A percentile compares a stretch with the other conserved stretches of the same genome.
Evolutionary conservation across 2,113 vertebrate genomes (phyloP).

Genomic region (human (Homo sapiens)): DNA sequence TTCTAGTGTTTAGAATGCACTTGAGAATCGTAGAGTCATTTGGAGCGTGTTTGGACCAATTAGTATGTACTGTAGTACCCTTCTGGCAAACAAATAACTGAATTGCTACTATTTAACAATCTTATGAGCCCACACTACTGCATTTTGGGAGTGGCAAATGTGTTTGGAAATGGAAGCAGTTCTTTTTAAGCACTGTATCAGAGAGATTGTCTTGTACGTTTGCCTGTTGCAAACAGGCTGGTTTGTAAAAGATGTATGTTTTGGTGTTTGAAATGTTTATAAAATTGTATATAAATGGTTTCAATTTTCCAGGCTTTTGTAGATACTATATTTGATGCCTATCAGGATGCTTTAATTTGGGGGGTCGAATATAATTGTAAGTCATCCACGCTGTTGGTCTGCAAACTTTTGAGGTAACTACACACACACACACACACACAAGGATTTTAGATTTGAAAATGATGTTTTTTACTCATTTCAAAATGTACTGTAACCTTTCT

Average conservation of each 20-base stretch:
- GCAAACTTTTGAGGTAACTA: conserved; percentile 76
- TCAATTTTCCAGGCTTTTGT: conserved; percentile 91
- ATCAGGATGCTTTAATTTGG: conserved; percentile 85
- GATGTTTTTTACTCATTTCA: conserved; percentile 78
- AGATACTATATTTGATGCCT: conserved; percentile 90
- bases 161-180: conserved; percentile 81
- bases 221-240: conserved; percentile 87
- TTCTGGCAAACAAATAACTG: conserved; percentile 78
- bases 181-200: conserved; percentile 87
- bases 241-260: conserved; percentile 93
- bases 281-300: conserved; percentile 95
- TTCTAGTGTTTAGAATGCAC: conserved; percentile 82
- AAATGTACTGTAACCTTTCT: conserved; percentile 80
- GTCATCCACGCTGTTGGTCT: conserved; percentile 73
- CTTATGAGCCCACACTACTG: conserved; percentile 82
- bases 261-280: conserved; percentile 91
- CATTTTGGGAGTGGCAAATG: conserved; percentile 81
- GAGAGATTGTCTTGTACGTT: conserved; percentile 88
- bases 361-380: conserved; percentile 75
- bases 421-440: background rate
- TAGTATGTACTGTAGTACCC: conserved; percentile 72
- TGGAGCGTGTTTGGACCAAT: conserved; percentile 77
- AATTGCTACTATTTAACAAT: conserved; percentile 76
- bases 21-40: conserved; percentile 77
- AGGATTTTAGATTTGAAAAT: conserved; percentile 76